Conservation (phyloP, 2,113 vertebrate species). For the Silurus meridionalis region DNA sequence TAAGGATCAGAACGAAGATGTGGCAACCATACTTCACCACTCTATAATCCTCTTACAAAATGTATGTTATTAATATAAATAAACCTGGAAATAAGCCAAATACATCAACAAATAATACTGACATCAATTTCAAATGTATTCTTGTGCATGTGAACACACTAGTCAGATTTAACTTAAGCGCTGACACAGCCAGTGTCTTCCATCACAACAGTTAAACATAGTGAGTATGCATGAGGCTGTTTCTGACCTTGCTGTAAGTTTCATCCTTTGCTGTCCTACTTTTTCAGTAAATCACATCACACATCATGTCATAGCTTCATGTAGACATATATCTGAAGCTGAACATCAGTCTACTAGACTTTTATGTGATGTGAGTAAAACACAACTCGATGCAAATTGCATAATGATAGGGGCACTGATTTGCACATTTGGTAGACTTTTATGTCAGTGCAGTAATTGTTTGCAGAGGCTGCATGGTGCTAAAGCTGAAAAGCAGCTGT, state of each 20-base stretch:
- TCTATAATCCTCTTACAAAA: background rate
- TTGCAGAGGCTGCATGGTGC: conserved; percentile 57
- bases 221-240: background rate
- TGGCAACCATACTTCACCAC: background rate
- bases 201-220: background rate
- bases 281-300: conserved; percentile 20
- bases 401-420: conserved; percentile 66
- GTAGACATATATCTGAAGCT: conserved; percentile 51
- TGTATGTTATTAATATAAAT: background rate
- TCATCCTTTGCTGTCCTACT: background rate
- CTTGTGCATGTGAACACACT: background rate
- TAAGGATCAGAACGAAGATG: background rate
- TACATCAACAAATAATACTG: background rate
- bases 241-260: background rate
- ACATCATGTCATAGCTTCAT: conserved; percentile 48
- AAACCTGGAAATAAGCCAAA: background rate
- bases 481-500: conserved; percentile 67
- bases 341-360: conserved; percentile 59
- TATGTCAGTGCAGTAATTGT: conserved; percentile 64
- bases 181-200: background rate
- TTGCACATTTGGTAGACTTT: conserved; percentile 64
- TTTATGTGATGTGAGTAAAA: conserved; percentile 66
- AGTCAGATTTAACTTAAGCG: background rate
- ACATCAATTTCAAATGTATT: background rate
- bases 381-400: conserved; percentile 65